Conservation (phyloP, 1,140 invertebrate species). For the Rhyacophila brunnea region DNA sequence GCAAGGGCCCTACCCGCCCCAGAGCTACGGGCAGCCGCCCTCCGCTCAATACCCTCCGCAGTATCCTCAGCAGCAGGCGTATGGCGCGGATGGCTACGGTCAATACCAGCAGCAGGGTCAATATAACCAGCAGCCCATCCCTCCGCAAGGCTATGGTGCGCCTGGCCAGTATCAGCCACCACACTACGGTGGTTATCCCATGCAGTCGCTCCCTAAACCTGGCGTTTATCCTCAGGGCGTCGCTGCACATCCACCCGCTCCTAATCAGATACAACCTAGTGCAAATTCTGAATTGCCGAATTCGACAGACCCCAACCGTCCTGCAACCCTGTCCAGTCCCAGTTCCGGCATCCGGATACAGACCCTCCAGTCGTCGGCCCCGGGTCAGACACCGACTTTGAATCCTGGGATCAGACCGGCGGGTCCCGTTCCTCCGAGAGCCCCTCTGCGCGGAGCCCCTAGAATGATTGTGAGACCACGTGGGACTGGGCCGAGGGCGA, state of each 20-base stretch:
- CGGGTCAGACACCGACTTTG: constrained; percentile 9
- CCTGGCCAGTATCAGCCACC: not conserved
- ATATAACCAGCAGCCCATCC: constrained; percentile 4
- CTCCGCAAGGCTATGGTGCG: constrained; percentile 12
- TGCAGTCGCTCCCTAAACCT: not conserved
- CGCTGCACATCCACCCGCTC: not conserved
- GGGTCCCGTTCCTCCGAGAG: not conserved
- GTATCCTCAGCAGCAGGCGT: constrained; percentile 1
- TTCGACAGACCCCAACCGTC: not conserved
- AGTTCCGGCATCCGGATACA: constrained; percentile 16
- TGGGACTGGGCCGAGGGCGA: constrained; percentile 39
- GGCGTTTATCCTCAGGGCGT: not conserved
- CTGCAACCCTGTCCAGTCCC: not conserved
- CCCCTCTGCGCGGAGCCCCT: not conserved
- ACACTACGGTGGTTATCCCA: not conserved
- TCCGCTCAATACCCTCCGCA: constrained; percentile 7
- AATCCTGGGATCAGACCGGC: constrained; percentile 1
- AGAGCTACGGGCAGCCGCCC: constrained; percentile 5
- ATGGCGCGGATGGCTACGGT: not conserved
- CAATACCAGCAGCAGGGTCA: constrained; percentile 2
- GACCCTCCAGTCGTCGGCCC: not conserved
- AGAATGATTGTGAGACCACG: not conserved
- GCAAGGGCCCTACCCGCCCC: constrained; percentile 5
- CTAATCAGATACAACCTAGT: not conserved
- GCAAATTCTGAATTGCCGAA: not conserved